Base-by-base conservation (phyloP, 2,797 vertebrate species). In the Adrianichthys oophorus region DNA sequence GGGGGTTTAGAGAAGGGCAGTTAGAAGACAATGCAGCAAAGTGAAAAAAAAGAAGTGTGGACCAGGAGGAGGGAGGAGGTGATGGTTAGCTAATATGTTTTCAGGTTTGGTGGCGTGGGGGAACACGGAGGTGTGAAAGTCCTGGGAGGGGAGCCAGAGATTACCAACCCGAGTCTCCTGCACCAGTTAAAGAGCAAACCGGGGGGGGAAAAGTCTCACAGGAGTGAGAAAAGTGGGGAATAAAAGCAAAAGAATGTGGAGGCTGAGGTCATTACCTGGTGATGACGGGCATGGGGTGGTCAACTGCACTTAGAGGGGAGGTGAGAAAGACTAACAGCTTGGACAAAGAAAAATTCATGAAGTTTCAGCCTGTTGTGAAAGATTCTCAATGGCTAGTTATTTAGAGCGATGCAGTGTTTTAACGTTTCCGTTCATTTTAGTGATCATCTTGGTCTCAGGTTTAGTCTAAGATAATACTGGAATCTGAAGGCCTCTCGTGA, bases 121-220 rank as follows among this genome's bases (percentile, higher is more conserved):
- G 57, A 43, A 73, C 70, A 84, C 63, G 15, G 51, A 78, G 65
- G 84, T 90, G 90, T 87, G 83, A 92, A 90, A 57, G 60, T 68
- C 62, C 56, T 49, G 42, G 52, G 29, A 57, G 69, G 68, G 58
- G 51, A 32, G 32, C 32, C 56, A 60, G 12, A 45, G 29, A 88
- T 85, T 67, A 84, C 59, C 84, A 74, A 86, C 59, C 61, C 41
- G 55, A 42, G 56, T 49, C 24, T 56, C 14, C 18, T 37, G 60
- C 80, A 62, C 87, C 85, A 87, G 87, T 69, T 66, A 79, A 86
- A 72, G 78, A 80, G 79, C 48, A 68, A 90, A 66, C 15, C 7
- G 29, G 29, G 29, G 32, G 32, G 32, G 1, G 17, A 59, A 57
- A 49, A 73, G 49, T 79, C 65, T 59, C 69, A 76, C 42, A 43